Percentiles rank a stretch among this genome's conserved stretches.
Evolutionary conservation across 1,140 invertebrate species (phyloP).

Genomic region (Calycopis cecrops): DNA sequence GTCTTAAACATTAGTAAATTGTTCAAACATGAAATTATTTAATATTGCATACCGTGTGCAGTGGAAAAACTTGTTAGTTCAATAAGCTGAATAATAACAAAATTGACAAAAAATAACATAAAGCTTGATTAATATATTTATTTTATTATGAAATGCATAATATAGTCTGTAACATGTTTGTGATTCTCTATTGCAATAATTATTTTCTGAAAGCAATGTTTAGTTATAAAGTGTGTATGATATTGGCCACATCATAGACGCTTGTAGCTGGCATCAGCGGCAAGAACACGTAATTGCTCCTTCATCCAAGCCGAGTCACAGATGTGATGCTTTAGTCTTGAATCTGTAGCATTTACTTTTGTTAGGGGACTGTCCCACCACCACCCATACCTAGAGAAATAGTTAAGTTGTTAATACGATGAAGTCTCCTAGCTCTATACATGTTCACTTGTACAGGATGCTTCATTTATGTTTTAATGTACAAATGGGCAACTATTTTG

Average conservation of each 20-base stretch:
- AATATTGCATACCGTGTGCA: too few relatives aligned
- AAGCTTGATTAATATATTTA: too few relatives aligned
- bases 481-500: too few relatives aligned
- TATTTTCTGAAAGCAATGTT: constrained; percentile 6
- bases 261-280: constrained; percentile 39
- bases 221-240: constrained; percentile 5
- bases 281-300: constrained; percentile 31
- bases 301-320: constrained; percentile 45
- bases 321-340: constrained; percentile 36
- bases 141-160: too few relatives aligned
- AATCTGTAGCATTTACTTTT: constrained; percentile 13
- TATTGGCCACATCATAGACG: constrained; percentile 18
- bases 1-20: background rate
- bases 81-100: too few relatives aligned
- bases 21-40: too few relatives aligned
- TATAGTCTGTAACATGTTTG: background rate
- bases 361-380: constrained; percentile 24
- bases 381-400: constrained; percentile 43
- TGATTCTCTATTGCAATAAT: background rate
- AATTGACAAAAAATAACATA: too few relatives aligned
- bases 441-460: background rate
- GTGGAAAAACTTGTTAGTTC: too few relatives aligned
- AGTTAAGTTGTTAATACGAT: background rate
- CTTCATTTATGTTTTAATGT: background rate
- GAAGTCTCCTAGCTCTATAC: background rate